Percentiles rank a stretch among this genome's conserved stretches.
These are phyloP conservation scores for Limnephilus auricula DNA, from an alignment of 2,888 invertebrate genomes.

Conservation along the genomic window DNA sequence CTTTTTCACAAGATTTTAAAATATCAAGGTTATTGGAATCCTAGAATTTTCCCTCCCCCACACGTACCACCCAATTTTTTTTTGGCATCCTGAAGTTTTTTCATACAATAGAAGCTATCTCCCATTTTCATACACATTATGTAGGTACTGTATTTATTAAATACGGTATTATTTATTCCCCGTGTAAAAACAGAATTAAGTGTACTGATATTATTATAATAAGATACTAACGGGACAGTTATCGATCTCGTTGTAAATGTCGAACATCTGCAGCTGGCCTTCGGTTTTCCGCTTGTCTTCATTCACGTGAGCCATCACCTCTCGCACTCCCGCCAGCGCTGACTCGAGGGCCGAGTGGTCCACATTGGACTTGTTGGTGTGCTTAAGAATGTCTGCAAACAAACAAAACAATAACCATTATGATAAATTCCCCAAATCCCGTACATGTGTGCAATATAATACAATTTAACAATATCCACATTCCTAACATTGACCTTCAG, in stretches of 20 bases:
- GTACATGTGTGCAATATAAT: too few relatives aligned
- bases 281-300: constrained; percentile 98
- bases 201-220: not conserved
- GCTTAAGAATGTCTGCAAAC: constrained; percentile 90
- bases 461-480: too few relatives aligned
- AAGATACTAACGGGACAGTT: constrained; percentile 89
- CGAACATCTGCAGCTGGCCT: constrained; percentile 96
- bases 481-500: too few relatives aligned
- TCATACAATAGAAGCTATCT: too few relatives aligned
- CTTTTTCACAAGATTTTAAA: too few relatives aligned
- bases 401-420: not conserved
- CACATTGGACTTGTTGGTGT: constrained; percentile 92
- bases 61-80: not conserved
- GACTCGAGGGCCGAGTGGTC: constrained; percentile 91
- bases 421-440: not conserved
- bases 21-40: too few relatives aligned
- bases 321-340: constrained; percentile 91
- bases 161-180: not conserved
- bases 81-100: too few relatives aligned
- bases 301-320: constrained; percentile 97
- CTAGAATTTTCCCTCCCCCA: too few relatives aligned
- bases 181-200: not conserved
- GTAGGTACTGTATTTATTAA: too few relatives aligned
- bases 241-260: constrained; percentile 98
- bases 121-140: too few relatives aligned